phyloP scores from a whole-genome alignment of 2,888 invertebrate genomes.

The Apamea epomidion region DNA sequence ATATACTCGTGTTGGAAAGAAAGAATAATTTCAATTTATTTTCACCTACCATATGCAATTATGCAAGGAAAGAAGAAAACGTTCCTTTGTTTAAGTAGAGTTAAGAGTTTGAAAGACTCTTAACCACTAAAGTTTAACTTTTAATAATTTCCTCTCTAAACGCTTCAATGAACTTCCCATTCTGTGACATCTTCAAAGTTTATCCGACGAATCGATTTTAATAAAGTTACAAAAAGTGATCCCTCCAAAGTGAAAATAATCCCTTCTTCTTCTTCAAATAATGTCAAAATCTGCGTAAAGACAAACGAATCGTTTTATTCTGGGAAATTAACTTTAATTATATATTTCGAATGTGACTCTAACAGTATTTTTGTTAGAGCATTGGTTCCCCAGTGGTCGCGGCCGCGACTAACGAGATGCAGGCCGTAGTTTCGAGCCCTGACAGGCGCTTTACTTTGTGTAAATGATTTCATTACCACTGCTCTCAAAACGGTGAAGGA shows the following conservation, averaged over 20 bases:
- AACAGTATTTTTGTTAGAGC: no score
- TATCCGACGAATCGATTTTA: constrained; percentile 9
- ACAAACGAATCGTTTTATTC: constrained; percentile 23
- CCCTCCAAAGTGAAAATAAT: constrained; percentile 1
- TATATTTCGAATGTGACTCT: no score
- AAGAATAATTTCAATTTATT: background rate
- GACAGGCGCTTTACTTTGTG: no score
- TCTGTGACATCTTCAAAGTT: background rate
- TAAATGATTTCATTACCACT: no score
- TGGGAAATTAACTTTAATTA: no score
- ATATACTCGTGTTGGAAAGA: background rate
- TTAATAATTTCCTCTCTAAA: background rate
- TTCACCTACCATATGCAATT: no score
- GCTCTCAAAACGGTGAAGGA: no score
- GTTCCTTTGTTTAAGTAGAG: background rate
- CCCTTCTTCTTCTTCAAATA: background rate
- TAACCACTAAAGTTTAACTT: background rate
- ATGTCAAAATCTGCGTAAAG: background rate
- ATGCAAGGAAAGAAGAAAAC: background rate
- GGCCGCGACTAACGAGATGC: no score
- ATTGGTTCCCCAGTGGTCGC: no score
- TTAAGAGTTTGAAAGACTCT: background rate
- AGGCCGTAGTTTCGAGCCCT: no score
- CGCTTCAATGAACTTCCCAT: background rate
- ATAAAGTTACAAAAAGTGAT: constrained; percentile 16